phyloP scores from a whole-genome alignment of 2,888 invertebrate genomes.

The Deroplatys truncata region DNA sequence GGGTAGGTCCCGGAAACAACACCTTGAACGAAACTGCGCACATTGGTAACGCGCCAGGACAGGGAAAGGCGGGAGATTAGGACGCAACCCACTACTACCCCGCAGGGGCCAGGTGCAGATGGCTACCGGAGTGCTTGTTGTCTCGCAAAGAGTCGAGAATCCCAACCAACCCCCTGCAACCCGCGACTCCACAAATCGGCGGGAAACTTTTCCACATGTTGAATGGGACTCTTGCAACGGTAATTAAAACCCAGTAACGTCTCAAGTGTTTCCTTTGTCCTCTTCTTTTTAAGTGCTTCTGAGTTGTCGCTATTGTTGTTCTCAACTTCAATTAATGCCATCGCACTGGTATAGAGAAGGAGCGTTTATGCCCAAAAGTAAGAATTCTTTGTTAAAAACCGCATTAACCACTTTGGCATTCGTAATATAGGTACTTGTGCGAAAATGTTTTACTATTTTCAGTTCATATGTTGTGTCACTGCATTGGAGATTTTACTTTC shows the following conservation, averaged over 20 bases:
- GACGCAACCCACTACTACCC: neutral
- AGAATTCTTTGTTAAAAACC: too few species aligned
- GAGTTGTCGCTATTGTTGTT: too few species aligned
- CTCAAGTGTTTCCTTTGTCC: neutral
- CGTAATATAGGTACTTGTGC: too few species aligned
- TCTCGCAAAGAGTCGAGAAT: neutral
- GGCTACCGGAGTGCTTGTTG: neutral
- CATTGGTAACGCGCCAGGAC: neutral
- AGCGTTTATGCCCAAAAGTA: too few species aligned
- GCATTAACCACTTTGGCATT: too few species aligned
- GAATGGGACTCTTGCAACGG: neutral
- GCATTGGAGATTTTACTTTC: too few species aligned
- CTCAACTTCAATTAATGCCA: too few species aligned
- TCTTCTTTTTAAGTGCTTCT: neutral
- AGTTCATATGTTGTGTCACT: too few species aligned
- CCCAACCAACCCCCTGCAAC: neutral
- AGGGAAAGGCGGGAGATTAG: neutral
- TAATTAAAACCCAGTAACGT: neutral
- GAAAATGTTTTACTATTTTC: too few species aligned
- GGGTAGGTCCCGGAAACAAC: too few species aligned
- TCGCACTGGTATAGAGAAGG: too few species aligned
- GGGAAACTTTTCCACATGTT: neutral
- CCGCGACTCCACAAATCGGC: neutral
- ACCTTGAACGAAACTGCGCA: neutral
- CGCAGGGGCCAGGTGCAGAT: neutral